Evolutionary conservation across 2,113 vertebrate genomes (phyloP), one percentile per base, ranked within the genome.

Genomic region (Poeciliopsis prolifica): DNA sequence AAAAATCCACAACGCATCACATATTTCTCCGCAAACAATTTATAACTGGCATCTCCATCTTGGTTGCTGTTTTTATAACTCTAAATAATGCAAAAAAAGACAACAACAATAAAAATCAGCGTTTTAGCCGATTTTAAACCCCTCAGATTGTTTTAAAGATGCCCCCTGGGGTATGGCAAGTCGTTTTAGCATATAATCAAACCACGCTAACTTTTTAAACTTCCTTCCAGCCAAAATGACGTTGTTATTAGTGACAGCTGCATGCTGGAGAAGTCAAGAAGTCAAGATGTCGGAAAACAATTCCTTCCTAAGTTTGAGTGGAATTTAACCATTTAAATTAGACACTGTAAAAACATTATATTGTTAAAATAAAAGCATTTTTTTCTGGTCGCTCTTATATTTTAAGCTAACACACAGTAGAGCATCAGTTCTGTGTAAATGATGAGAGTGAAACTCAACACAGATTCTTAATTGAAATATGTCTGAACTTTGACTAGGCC

Each of bases 1-100:
- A 91, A 86, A 87, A 90, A 91, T 87, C 85, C 78, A 75, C 80
- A 72, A 17, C 65, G 65, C 81, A 77, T 91, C 87, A 88, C 75
- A 86, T 48, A 30, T 37, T 68, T 73, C 68, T 51, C 72, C 35
- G 2, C 75, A 64, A 66, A 37, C 51, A 74, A 86, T 84, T 89
- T 68, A 80, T 30, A 82, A 65, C 73, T 61, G 44, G 66, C 40
- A 40, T 30, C 77, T 83, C 79, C 61, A 58, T 77, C 65, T n/a
- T 19, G 37, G 31, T 61, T 63, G 77, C 61, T 30, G 29, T 26
- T 51, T 78, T 65, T 44, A 3, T 54, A 63, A 66, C 74, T 6
- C 64, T 77, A 62, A 70, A 26, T 63, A 22, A 31, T 72, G 40
- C 15, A 72, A 82, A 80, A 30, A 37, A 37, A 28, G 28, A 28